Percentiles rank a stretch among this genome's conserved stretches.
phyloP scores from a whole-genome alignment of 2,113 vertebrate genomes.

The Gopherus evgoodei region DNA sequence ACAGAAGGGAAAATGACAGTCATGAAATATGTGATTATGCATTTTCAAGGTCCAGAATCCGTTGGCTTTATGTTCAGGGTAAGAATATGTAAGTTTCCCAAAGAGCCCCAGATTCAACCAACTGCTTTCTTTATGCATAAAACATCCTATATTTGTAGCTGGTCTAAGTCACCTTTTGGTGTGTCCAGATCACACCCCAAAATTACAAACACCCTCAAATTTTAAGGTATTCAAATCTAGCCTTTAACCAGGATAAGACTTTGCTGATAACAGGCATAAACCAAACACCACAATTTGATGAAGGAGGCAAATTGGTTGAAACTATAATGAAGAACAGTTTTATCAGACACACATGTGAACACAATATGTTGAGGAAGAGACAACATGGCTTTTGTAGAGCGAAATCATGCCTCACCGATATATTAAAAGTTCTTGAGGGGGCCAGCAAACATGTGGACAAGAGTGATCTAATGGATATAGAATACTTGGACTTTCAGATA shows the following conservation, averaged over 20 bases:
- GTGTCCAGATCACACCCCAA: accelerated
- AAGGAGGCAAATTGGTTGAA: no score
- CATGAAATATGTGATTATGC: accelerated
- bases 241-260: background rate
- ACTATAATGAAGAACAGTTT: no score
- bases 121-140: background rate
- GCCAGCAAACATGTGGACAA: background rate
- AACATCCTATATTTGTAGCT: accelerated
- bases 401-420: background rate
- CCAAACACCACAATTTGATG: no score
- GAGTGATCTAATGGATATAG: background rate
- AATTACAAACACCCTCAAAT: background rate
- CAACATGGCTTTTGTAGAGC: no score
- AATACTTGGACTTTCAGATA: background rate
- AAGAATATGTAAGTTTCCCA: background rate
- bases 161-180: background rate
- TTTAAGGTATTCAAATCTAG: background rate
- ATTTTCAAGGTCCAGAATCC: background rate
- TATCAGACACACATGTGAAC: no score
- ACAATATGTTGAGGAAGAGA: no score
- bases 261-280: background rate
- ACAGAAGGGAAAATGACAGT: background rate
- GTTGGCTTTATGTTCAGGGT: accelerated
- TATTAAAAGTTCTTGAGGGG: background rate
- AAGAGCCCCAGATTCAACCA: background rate